Evolutionary conservation across 2,797 vertebrate genomes (phyloP).

Genomic region (Halcyon badia): DNA sequence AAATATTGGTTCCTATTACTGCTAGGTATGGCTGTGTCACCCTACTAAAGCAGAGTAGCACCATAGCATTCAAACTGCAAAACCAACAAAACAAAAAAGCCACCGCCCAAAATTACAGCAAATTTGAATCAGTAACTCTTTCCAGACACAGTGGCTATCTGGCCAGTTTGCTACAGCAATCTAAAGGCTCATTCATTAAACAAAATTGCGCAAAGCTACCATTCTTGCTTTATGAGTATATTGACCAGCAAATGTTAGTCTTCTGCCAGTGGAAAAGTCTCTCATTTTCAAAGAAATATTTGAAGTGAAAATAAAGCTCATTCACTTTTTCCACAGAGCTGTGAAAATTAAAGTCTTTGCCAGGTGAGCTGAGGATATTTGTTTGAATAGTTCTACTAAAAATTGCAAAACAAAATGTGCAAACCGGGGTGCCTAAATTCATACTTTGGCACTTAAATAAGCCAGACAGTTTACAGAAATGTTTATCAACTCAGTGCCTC

Average conservation of each 20-base stretch:
- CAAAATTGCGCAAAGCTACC: constrained; percentile 28
- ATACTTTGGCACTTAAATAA: not conserved
- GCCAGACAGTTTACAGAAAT: not conserved
- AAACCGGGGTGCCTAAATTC: not conserved
- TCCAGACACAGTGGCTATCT: not conserved
- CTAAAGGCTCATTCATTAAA: constrained; percentile 35
- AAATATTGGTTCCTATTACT: not conserved
- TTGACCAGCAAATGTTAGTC: constrained; percentile 14
- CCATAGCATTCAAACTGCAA: not conserved
- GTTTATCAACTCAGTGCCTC: not conserved
- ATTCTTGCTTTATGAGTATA: constrained; percentile 46
- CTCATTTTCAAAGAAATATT: constrained; percentile 29
- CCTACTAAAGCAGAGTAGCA: not conserved
- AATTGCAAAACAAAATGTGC: constrained; percentile 6
- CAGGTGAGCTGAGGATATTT: constrained; percentile 56
- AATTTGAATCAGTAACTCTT: not conserved
- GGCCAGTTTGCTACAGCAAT: constrained; percentile 3
- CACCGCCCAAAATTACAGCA: not conserved
- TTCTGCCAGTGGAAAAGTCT: constrained; percentile 59
- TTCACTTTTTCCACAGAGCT: constrained; percentile 60
- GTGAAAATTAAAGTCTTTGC: constrained; percentile 57
- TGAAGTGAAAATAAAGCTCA: constrained; percentile 43
- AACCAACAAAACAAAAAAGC: not conserved
- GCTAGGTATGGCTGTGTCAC: not conserved
- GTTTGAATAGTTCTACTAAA: constrained; percentile 36